These are phyloP conservation scores for Chouioia cunea DNA, from an alignment of 2,888 invertebrate genomes.

Conservation along the genomic window DNA sequence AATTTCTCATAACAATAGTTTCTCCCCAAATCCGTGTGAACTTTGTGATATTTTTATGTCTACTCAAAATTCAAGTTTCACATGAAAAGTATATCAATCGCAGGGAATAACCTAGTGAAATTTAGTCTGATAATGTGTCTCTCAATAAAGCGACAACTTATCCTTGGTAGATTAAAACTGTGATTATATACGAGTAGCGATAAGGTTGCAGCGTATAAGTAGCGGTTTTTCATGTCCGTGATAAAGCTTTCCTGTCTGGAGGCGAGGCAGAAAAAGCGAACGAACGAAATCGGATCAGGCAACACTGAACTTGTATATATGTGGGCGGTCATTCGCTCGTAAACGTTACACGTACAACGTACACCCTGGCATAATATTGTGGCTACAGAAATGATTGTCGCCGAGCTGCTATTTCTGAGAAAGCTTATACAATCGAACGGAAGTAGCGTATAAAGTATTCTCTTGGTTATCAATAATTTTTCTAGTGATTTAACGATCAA, in stretches of 20 bases:
- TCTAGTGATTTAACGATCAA: no score
- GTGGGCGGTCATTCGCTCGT: constrained; percentile 21
- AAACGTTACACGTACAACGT: constrained; percentile 18
- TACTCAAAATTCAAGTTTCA: not conserved
- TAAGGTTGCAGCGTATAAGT: not conserved
- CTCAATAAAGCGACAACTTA: constrained; percentile 6
- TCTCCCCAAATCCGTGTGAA: constrained; percentile 3
- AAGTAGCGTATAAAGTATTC: constrained; percentile 28
- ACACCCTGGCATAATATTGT: constrained; percentile 36
- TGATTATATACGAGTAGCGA: not conserved
- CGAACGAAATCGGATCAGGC: constrained; percentile 38
- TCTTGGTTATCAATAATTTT: constrained; percentile 21
- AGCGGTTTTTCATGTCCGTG: constrained; percentile 10
- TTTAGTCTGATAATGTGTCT: constrained; percentile 8
- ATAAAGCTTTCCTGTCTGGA: constrained; percentile 29
- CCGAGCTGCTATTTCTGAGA: constrained; percentile 33
- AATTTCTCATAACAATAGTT: constrained; percentile 11
- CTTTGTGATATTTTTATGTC: not conserved
- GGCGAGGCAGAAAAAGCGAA: not conserved
- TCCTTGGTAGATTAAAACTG: constrained; percentile 10
- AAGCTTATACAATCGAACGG: constrained; percentile 33
- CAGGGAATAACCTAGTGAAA: not conserved
- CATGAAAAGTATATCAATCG: not conserved
- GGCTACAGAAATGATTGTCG: constrained; percentile 32
- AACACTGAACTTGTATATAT: not conserved